Conservation (phyloP, 2,888 invertebrate genomes). For the Ophion ventricosus region DNA sequence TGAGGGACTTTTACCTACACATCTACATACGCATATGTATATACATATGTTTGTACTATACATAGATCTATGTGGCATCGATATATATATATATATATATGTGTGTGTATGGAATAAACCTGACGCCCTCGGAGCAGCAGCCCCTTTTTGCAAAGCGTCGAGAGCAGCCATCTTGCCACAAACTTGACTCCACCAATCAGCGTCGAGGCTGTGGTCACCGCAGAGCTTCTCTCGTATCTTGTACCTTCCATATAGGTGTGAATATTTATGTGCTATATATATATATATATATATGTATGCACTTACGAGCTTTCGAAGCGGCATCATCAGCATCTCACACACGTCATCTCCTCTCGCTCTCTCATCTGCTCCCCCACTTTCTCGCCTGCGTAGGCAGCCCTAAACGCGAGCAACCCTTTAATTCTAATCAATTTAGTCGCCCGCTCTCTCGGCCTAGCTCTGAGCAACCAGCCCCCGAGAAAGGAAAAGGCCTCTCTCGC, state of each 20-base stretch:
- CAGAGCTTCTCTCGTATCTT: constrained; percentile 74
- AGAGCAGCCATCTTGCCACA: constrained; percentile 83
- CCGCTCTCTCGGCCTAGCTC: constrained; percentile 70
- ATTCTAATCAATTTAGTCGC: constrained; percentile 83
- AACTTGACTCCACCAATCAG: constrained; percentile 83
- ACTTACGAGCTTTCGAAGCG: constrained; percentile 42
- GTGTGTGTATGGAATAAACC: constrained; percentile 52
- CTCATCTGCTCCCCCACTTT: constrained; percentile 67
- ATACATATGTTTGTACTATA: constrained; percentile 35
- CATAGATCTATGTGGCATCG: background rate
- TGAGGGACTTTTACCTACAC: constrained; percentile 40
- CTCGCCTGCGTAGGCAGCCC: constrained; percentile 20
- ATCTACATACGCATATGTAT: background rate
- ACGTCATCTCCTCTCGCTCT: constrained; percentile 57
- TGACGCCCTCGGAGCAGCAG: constrained; percentile 65
- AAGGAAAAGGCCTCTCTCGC: constrained; percentile 59
- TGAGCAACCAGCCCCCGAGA: constrained; percentile 60
- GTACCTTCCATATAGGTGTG: constrained; percentile 36
- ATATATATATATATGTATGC: constrained; percentile 3
- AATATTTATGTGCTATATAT: constrained; percentile 1
- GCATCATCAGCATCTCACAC: constrained; percentile 48
- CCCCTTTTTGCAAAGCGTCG: constrained; percentile 64
- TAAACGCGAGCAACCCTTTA: constrained; percentile 75
- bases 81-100: constrained; percentile 28
- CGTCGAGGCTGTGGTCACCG: constrained; percentile 83